A percentile compares a stretch with the other conserved stretches of the same genome.
These are phyloP conservation scores for Dinoponera quadriceps DNA, from an alignment of 1,140 invertebrate species.

Conservation along the genomic window DNA sequence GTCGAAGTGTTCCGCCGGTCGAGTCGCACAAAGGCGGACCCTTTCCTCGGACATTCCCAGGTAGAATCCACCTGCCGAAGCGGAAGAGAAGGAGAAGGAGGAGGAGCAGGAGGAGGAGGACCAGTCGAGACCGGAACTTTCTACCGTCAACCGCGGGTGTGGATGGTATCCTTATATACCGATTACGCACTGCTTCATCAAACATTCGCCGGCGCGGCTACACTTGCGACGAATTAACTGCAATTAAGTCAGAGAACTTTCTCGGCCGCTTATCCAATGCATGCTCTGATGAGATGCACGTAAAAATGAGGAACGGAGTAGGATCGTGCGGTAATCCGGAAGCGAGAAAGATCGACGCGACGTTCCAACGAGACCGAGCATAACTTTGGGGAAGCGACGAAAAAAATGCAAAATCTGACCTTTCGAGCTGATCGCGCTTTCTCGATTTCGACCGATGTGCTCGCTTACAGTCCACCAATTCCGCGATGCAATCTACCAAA, in stretches of 20 bases:
- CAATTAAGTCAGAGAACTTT: slow-evolving; percentile 65
- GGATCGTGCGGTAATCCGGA: neutral
- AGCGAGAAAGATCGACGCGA: neutral
- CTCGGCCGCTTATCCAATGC: slow-evolving; percentile 18
- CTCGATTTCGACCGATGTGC: slow-evolving; percentile 19
- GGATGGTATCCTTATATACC: slow-evolving; percentile 13
- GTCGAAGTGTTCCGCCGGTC: slow-evolving; percentile 18
- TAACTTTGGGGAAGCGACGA: slow-evolving; percentile 5
- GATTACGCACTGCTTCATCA: slow-evolving; percentile 41
- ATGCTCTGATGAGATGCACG: neutral
- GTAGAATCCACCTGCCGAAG: slow-evolving; percentile 15
- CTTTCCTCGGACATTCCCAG: slow-evolving; percentile 50
- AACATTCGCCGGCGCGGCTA: slow-evolving; percentile 39
- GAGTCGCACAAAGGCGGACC: slow-evolving; percentile 55
- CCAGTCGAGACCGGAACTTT: slow-evolving; percentile 57
- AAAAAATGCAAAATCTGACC: slow-evolving; percentile 59
- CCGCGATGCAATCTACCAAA: neutral
- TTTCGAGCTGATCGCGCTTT: slow-evolving; percentile 48
- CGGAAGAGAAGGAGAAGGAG: slow-evolving; percentile 17
- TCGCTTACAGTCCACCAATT: slow-evolving; percentile 5
- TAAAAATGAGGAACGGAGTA: slow-evolving; percentile 7
- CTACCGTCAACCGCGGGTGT: slow-evolving; percentile 62
- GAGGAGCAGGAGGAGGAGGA: slow-evolving; percentile 8
- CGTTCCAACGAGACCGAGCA: neutral
- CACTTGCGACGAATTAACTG: slow-evolving; percentile 51